Base-by-base conservation (phyloP, 2,113 vertebrate species). In the Psettodes erumei region DNA sequence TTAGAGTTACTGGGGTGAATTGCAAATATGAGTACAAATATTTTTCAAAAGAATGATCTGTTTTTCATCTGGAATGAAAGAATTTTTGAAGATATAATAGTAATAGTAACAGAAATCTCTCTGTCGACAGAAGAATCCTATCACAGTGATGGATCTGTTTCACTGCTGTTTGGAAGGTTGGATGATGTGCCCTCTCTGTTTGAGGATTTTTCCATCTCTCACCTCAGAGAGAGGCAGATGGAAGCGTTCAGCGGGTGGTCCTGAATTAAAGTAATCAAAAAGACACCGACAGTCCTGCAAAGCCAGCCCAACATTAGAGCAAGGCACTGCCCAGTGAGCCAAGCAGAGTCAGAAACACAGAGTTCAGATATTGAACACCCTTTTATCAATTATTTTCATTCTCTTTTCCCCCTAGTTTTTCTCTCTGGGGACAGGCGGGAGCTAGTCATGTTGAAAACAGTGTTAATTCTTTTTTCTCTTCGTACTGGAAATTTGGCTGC, bases 181-280 rank as follows among this genome's bases (percentile, higher is more conserved):
- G 54, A 67, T 69, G 51, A 9, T 8, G 18, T 32, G 6, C 27
- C 19, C 33, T 59, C 18, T 56, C 25, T 76, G 58, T 51, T 61
- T 19, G 0, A 51, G 42, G 62, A 38, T 62, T 74, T 74, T 62
- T 71, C 30, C 30, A 65, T 81, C 55, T 80, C 62, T 88, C 66
- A 71, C 81, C 82, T 82, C 75, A 37, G 54, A 86, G 50, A 76
- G 69, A 56, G 72, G 65, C 88, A 86, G 88, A 90, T 81, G 81
- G 86, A 81, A 48, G 54, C 55, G 1, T 85, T 73, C 77, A 62
- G 81, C 37, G 10, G 83, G 83, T 33, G 77, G 83, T 70, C 60
- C 75, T 74, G 69, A 78, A 79, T 86, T 76, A 78, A 64, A 77
- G 71, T 73, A 79, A 90, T 88, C 86, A 90, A 86, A 88, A 81